Conservation (phyloP, 1,140 invertebrate genomes). For the Ylistrum balloti region DNA sequence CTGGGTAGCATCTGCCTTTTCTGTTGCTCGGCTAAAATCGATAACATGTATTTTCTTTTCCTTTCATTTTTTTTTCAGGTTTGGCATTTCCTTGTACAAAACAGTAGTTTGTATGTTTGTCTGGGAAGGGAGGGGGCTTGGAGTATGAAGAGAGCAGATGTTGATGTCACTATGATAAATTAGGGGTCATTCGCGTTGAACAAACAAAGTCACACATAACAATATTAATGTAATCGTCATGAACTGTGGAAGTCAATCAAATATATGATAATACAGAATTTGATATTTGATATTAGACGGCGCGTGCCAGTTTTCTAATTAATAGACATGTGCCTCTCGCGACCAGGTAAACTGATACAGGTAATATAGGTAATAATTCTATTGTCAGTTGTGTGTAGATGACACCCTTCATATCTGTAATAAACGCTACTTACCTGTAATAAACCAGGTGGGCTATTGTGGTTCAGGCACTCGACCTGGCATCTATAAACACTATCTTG, state of each 20-base stretch:
- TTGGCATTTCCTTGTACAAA: background rate
- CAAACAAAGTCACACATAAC: background rate
- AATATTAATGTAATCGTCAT: slow-evolving; percentile 15
- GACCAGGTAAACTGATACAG: slow-evolving; percentile 21
- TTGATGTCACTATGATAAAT: background rate
- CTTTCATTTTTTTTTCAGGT: background rate
- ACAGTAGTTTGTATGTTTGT: background rate
- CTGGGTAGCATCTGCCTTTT: background rate
- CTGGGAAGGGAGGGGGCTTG: background rate
- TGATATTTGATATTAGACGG: background rate
- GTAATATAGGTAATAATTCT: slow-evolving; percentile 28
- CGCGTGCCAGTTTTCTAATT: slow-evolving; percentile 10
- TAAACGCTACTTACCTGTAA: background rate
- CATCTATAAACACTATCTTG: background rate
- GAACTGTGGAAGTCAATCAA: background rate
- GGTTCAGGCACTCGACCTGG: background rate
- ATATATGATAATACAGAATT: background rate
- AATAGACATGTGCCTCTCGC: slow-evolving; percentile 11
- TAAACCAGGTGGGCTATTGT: slow-evolving; percentile 29
- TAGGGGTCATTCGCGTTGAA: background rate
- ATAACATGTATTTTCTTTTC: slow-evolving; percentile 1
- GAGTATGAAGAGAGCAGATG: background rate
- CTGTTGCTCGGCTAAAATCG: background rate
- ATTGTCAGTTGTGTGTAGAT: background rate
- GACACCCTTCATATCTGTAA: slow-evolving; percentile 4